Evolutionary conservation across 2,797 vertebrate species (phyloP).

Genomic region (Amniataba percoides): DNA sequence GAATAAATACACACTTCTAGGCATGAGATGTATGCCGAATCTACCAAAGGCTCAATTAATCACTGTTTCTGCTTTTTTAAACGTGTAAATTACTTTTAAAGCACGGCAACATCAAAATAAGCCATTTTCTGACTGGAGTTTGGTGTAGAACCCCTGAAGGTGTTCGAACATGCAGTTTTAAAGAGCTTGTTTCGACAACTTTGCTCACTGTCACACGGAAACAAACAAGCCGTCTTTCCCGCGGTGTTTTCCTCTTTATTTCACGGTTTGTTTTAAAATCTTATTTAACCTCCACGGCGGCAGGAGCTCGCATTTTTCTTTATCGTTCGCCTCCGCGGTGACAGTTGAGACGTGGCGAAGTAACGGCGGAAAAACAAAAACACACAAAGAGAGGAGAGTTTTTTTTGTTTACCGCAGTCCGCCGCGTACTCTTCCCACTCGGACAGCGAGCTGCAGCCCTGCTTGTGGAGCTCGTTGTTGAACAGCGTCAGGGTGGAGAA

Average conservation of each 20-base stretch:
- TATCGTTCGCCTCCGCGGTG: conserved; percentile 52
- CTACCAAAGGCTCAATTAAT: background rate
- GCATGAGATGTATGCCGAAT: background rate
- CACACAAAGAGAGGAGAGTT: background rate
- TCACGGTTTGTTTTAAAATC: background rate
- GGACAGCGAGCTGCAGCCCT: conserved; percentile 85
- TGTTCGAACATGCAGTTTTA: background rate
- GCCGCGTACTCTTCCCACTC: conserved; percentile 88
- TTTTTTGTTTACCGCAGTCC: conserved; percentile 85
- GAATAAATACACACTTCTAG: too few relatives aligned
- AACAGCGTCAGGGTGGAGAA: conserved; percentile 86
- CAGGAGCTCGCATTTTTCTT: conserved; percentile 8
- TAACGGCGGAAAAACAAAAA: conserved; percentile 21
- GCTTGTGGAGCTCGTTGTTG: conserved; percentile 86
- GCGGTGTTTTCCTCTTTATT: too few relatives aligned
- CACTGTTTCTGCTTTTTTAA: background rate
- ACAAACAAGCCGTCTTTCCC: background rate
- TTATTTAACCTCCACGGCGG: background rate
- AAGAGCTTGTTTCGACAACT: background rate
- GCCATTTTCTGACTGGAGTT: conserved; percentile 17
- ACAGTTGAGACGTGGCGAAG: conserved; percentile 82
- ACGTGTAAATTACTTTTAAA: background rate
- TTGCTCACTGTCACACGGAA: background rate
- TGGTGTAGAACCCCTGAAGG: background rate
- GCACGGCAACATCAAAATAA: background rate